These are phyloP conservation scores for Tadarida brasiliensis DNA, from an alignment of 2,797 vertebrate species.

Conservation along the genomic window DNA sequence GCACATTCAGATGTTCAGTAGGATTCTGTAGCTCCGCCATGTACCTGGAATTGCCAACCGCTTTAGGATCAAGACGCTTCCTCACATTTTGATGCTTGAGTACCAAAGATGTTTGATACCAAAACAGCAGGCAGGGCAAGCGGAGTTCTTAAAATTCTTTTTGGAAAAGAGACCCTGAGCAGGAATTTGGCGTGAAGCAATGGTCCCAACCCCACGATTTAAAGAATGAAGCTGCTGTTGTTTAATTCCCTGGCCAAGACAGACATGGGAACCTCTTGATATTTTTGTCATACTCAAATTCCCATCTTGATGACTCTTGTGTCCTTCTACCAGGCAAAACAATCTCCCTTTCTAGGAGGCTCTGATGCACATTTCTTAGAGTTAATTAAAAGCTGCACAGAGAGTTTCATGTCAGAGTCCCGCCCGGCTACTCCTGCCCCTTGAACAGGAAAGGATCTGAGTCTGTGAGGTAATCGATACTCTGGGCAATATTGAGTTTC, in stretches of 20 bases:
- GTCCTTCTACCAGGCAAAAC: slow-evolving; percentile 35
- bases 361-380: slow-evolving; percentile 18
- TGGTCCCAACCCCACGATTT: background rate
- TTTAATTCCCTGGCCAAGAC: background rate
- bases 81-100: background rate
- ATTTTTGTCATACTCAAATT: slow-evolving; percentile 55
- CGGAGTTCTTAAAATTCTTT: background rate
- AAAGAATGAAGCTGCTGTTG: background rate
- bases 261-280: background rate
- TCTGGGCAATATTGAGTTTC: slow-evolving; percentile 71
- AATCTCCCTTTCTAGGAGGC: slow-evolving; percentile 57
- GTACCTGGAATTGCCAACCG: background rate
- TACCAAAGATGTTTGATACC: background rate
- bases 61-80: background rate
- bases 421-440: background rate
- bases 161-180: background rate
- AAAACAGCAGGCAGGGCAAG: background rate
- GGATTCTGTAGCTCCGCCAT: background rate
- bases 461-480: slow-evolving; percentile 52
- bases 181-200: background rate
- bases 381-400: slow-evolving; percentile 60
- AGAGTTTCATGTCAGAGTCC: slow-evolving; percentile 56
- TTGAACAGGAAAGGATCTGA: background rate
- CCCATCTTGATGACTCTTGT: slow-evolving; percentile 60
- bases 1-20: background rate